A percentile compares a stretch with the other conserved stretches of the same genome.
Conservation (phyloP, 1,140 invertebrate species). For the Callitettix versicolor region DNA sequence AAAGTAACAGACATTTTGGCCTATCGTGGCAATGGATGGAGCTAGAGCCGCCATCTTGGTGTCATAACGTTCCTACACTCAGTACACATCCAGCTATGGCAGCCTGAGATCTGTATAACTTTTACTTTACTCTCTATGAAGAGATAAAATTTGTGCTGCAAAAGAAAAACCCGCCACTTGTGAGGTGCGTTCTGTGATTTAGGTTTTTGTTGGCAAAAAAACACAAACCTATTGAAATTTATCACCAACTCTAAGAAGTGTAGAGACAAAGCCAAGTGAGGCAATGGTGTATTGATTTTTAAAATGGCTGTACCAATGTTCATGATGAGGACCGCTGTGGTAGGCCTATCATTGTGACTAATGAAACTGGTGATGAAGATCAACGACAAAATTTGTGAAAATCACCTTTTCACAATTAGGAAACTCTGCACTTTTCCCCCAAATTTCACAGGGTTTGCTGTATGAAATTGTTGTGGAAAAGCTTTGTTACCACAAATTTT, state of each 20-base stretch:
- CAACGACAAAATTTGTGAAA: neutral
- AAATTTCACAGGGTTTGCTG: neutral
- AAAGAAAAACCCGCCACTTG: neutral
- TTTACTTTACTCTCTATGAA: neutral
- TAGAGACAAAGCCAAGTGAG: neutral
- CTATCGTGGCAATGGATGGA: too few relatives aligned
- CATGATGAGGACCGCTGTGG: neutral
- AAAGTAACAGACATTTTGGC: too few relatives aligned
- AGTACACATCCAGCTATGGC: neutral
- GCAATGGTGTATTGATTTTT: neutral
- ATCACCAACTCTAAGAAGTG: neutral
- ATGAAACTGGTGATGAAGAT: neutral
- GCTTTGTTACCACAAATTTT: neutral
- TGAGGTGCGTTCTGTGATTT: neutral
- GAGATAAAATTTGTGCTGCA: neutral
- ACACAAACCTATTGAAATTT: neutral
- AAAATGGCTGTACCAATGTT: neutral
- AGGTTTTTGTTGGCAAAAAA: neutral
- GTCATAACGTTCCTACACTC: neutral
- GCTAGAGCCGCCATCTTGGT: neutral
- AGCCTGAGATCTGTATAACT: neutral
- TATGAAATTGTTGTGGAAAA: neutral
- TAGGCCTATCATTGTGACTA: neutral
- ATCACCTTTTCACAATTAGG: neutral
- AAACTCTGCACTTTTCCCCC: neutral